A percentile compares a stretch with the other conserved stretches of the same genome.
Evolutionary conservation across 2,113 vertebrate species (phyloP).

Genomic region (Cricetomys ansorgei): DNA sequence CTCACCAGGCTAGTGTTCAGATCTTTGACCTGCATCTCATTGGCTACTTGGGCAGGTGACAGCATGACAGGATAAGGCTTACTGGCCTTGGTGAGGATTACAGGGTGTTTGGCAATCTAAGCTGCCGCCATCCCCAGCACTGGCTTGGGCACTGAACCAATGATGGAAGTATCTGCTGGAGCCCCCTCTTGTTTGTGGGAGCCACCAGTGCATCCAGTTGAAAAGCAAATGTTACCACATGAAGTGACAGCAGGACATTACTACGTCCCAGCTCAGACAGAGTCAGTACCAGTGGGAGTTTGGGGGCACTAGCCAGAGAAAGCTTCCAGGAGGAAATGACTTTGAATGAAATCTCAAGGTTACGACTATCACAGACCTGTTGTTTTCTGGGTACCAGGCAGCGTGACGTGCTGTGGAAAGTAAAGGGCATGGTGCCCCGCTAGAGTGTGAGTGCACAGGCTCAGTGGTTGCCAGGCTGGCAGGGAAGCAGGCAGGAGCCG

Average conservation of each 20-base stretch:
- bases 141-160: neutral
- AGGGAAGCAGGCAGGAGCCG: neutral
- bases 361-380: constrained; percentile 11
- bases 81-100: neutral
- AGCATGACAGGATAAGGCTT: neutral
- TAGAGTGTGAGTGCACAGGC: neutral
- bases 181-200: neutral
- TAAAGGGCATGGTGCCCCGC: constrained; percentile 32
- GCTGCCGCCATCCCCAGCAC: no score
- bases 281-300: neutral
- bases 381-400: constrained; percentile 72
- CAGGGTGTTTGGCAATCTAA: neutral
- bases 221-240: neutral
- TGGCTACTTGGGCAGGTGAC: neutral
- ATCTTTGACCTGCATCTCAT: neutral
- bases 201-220: neutral
- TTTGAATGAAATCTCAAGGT: constrained; percentile 64
- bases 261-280: neutral
- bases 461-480: neutral
- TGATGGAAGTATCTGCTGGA: neutral
- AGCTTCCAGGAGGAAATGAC: constrained; percentile 55
- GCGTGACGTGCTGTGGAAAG: neutral
- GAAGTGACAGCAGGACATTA: neutral
- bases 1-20: neutral
- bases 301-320: neutral